A percentile compares a stretch with the other conserved stretches of the same genome.
Evolutionary conservation across 2,113 vertebrate species (phyloP).

Genomic region (Lipotes vexillifer): DNA sequence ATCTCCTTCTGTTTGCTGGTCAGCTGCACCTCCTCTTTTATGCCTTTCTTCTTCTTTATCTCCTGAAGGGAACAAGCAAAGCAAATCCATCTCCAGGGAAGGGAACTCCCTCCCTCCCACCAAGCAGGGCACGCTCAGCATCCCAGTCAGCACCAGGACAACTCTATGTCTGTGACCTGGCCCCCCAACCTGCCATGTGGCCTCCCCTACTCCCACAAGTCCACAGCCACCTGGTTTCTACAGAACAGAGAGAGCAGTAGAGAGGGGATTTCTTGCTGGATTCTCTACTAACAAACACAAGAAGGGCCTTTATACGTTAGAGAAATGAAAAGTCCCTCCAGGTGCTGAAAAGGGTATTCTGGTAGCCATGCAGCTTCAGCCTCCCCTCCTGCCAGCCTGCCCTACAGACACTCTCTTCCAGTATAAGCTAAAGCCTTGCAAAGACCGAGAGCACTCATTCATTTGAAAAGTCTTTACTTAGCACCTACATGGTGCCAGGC

Average conservation of each 20-base stretch:
- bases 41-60: slow-evolving; percentile 96
- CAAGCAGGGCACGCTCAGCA: not conserved
- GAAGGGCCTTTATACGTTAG: not conserved
- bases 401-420: not conserved
- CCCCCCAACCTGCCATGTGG: too few relatives aligned
- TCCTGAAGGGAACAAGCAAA: slow-evolving; percentile 81
- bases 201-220: not conserved
- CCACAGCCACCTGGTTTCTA: not conserved
- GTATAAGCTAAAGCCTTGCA: not conserved
- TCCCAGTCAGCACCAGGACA: not conserved
- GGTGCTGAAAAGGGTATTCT: not conserved
- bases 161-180: not conserved
- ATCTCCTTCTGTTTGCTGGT: slow-evolving; percentile 97
- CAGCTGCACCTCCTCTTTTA: slow-evolving; percentile 95
- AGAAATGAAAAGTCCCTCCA: not conserved
- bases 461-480: not conserved
- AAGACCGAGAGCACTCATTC: not conserved
- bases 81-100: not conserved
- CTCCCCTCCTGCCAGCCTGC: not conserved
- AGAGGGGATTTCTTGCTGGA: not conserved
- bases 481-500: not conserved
- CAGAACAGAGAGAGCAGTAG: not conserved
- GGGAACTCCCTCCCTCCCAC: not conserved
- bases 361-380: not conserved
- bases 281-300: not conserved